These are phyloP conservation scores for Misgurnus mizolepis DNA, from an alignment of 2,113 vertebrate genomes.

Conservation along the genomic window DNA sequence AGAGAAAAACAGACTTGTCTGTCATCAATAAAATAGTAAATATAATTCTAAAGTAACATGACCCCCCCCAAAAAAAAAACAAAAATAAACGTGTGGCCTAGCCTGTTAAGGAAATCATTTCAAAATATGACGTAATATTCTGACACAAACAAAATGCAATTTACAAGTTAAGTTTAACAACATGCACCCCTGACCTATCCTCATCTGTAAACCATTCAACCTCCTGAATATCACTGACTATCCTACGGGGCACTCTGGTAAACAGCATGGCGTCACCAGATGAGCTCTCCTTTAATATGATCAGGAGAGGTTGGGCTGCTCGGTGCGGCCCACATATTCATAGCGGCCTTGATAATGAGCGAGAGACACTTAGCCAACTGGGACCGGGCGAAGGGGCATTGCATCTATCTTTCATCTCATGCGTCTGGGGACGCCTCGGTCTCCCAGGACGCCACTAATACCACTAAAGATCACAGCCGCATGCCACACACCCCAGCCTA, in stretches of 20 bases:
- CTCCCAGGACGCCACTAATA: conserved; percentile 69
- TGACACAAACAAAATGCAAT: neutral
- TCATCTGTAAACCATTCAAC: conserved; percentile 3
- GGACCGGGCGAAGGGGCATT: conserved; percentile 72
- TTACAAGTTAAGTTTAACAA: conserved; percentile 33
- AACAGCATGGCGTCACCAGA: conserved; percentile 58
- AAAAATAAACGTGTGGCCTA: no score
- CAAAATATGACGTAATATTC: neutral
- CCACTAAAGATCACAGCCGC: conserved; percentile 70
- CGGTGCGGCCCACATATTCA: conserved; percentile 66
- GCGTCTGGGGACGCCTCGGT: conserved; percentile 65
- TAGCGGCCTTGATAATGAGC: conserved; percentile 76
- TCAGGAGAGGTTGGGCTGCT: conserved; percentile 66
- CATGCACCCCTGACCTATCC: conserved; percentile 33
- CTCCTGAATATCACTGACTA: conserved; percentile 44
- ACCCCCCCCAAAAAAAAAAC: no score
- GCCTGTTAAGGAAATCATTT: no score
- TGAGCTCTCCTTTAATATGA: conserved; percentile 66
- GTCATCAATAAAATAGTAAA: no score
- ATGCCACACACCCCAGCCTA: conserved; percentile 63
- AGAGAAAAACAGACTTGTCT: no score
- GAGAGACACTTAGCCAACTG: conserved; percentile 76
- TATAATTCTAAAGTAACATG: no score
- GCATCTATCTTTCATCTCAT: conserved; percentile 72
- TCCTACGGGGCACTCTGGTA: conserved; percentile 61